Conservation (phyloP, 2,888 invertebrate species). For the Eurytoma adleriae region DNA sequence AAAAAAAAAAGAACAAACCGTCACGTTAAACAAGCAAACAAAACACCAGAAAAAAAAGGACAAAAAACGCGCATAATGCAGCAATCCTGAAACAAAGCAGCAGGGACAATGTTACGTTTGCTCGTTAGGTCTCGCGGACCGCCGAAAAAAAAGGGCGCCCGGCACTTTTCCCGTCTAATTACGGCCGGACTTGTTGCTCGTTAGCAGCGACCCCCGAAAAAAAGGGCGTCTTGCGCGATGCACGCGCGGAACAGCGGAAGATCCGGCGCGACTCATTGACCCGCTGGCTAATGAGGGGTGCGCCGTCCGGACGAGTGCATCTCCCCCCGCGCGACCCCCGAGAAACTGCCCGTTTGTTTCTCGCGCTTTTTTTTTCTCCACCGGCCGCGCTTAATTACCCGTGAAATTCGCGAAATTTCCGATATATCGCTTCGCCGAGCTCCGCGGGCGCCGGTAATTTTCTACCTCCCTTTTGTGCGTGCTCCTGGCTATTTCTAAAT, state of each 20-base stretch:
- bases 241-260: neutral
- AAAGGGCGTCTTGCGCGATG: neutral
- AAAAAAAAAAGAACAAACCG: no score
- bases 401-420: no score
- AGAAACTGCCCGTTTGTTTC: neutral
- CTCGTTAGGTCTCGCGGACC: neutral
- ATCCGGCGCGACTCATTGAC: conserved; percentile 42
- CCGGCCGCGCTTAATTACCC: neutral
- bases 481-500: no score
- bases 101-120: no score
- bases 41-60: no score
- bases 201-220: conserved; percentile 12
- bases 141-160: neutral
- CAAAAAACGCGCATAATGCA: no score
- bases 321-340: neutral
- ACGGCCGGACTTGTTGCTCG: conserved; percentile 22
- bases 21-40: no score
- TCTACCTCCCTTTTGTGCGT: no score
- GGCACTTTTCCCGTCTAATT: neutral
- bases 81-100: no score
- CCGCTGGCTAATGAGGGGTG: conserved; percentile 45
- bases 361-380: neutral
- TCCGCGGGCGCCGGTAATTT: no score
- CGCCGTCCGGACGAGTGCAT: conserved; percentile 8
- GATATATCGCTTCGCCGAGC: no score